Evolutionary conservation across 2,113 vertebrate species (phyloP).

Genomic region (Bolborhynchus lineola): DNA sequence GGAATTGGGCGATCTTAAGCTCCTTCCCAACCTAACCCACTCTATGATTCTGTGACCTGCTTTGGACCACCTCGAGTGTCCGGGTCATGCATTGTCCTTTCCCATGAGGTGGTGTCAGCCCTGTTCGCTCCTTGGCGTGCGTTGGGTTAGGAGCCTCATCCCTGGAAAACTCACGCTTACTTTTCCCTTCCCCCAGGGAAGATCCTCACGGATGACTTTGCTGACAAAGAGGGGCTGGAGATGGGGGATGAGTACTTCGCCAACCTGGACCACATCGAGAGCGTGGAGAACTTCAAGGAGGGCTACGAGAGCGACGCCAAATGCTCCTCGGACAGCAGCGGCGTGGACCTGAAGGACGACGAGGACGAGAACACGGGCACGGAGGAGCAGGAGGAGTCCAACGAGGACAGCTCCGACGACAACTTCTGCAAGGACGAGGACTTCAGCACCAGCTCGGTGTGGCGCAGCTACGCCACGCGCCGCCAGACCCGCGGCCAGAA

Average conservation of each 20-base stretch:
- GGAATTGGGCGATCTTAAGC: neutral
- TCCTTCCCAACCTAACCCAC: neutral
- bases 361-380: constrained; percentile 85
- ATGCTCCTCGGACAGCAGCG: constrained; percentile 94
- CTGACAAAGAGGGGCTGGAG: constrained; percentile 94
- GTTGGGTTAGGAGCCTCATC: neutral
- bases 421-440: constrained; percentile 93
- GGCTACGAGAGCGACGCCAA: constrained; percentile 96
- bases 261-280: constrained; percentile 97
- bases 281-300: constrained; percentile 98
- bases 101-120: accelerated
- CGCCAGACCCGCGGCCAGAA: constrained; percentile 90
- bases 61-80: neutral
- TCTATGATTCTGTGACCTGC: neutral
- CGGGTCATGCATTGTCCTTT: accelerated
- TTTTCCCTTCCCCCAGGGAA: constrained; percentile 77
- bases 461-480: constrained; percentile 95
- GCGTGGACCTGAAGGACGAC: constrained; percentile 85
- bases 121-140: accelerated
- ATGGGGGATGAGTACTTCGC: constrained; percentile 98
- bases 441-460: constrained; percentile 86
- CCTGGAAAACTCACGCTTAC: accelerated
- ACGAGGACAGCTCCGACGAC: constrained; percentile 93
- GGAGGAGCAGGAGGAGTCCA: constrained; percentile 89
- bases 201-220: constrained; percentile 95